Base-by-base conservation (phyloP, 2,888 invertebrate genomes). In the Watsonalla cultraria region DNA sequence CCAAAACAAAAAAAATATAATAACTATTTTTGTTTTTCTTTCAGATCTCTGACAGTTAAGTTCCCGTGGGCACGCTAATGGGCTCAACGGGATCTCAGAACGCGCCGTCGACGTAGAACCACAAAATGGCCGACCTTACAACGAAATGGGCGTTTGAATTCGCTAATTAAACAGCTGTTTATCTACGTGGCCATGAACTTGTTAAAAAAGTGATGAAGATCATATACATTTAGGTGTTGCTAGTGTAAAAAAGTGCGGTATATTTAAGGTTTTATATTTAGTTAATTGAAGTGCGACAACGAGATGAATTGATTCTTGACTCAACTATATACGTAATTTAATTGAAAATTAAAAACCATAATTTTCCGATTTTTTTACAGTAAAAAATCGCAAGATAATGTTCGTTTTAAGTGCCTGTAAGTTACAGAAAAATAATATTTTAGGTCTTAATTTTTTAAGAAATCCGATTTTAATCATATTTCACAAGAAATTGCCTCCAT, bases 31-130 rank as follows among this genome's bases (percentile, higher is more conserved):
- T 33, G 33, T 53, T 47, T 55, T 53, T 33, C 57, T 71, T 60
- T 2, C 80, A 90, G 90, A 90, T 72, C 90, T 90, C 78, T 90
- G 90, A 90, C 90, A 90, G 66, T 87, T 90, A 84, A 89, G 78
- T 58, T 88, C 90, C 90, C 90, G 90, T 88, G 87, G 83, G 76
- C 87, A 77, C 66, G 57, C 63, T 9, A 89, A 88, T 61, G 90
- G 86, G 72, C 78, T 83, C 68, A 90, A 89, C 90, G 90, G 90
- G 89, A 89, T 78, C 37, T 76, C 83, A 11, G 89, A 89, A 56
- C 78, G 84, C 54, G 75, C 72, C 57, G 80, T 85, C 53, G 86
- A 86, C 59, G 76, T 74, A 37, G 75, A 72, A 14, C 65, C 74
- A 46, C 82, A 79, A 53, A 87, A 86, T 58, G 83, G 84, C 55